Evolutionary conservation across 64 coral and sea anemone genomes (phyloP).

Genomic region (Acropora yongei): DNA sequence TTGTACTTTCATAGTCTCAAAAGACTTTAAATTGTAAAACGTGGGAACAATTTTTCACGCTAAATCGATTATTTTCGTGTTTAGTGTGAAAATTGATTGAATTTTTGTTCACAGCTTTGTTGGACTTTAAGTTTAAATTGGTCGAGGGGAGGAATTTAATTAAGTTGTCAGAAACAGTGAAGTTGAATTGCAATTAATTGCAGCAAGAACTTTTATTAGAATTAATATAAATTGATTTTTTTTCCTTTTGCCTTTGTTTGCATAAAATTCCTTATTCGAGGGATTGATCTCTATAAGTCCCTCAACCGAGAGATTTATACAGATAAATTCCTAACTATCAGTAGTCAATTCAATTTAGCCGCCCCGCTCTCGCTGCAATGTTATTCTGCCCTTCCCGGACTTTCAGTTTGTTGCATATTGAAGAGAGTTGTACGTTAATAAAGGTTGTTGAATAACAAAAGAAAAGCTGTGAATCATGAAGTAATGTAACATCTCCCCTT

Average conservation of each 20-base stretch:
- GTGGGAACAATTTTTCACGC: too few species aligned
- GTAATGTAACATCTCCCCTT: too few species aligned
- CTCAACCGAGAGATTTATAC: neutral
- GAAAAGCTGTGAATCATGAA: too few species aligned
- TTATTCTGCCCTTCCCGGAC: too few species aligned
- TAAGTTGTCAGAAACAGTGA: neutral
- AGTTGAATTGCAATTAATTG: neutral
- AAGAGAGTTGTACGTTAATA: too few species aligned
- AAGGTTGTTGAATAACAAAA: too few species aligned
- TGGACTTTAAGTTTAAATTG: neutral
- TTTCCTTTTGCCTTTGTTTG: neutral
- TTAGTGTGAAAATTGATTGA: too few species aligned
- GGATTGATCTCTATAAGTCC: slow-evolving; percentile 2
- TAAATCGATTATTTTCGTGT: too few species aligned
- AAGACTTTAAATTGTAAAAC: slow-evolving; percentile 1
- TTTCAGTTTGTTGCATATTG: too few species aligned
- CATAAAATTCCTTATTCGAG: neutral
- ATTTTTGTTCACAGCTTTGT: neutral
- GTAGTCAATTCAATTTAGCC: neutral
- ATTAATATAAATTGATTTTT: neutral
- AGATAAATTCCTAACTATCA: neutral
- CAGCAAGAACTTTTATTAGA: neutral
- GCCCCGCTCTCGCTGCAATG: neutral
- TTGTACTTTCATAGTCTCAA: slow-evolving; percentile 20
- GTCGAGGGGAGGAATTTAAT: neutral